A percentile compares a stretch with the other conserved stretches of the same genome.
phyloP scores from a whole-genome alignment of 2,113 vertebrate species.

The Cottus gobio region DNA sequence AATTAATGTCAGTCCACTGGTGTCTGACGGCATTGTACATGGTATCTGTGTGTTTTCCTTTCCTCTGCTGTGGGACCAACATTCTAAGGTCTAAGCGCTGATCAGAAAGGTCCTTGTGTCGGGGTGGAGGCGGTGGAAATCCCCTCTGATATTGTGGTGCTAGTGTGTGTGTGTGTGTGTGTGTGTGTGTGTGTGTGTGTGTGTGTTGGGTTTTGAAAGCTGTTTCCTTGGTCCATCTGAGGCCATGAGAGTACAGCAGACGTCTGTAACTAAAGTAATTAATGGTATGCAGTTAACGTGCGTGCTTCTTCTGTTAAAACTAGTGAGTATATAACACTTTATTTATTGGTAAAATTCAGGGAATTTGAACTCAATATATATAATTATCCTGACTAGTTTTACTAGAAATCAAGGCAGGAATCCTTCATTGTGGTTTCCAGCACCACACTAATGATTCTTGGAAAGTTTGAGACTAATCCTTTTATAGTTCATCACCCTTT shows the following conservation, averaged over 20 bases:
- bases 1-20: neutral
- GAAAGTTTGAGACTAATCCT: neutral
- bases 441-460: neutral
- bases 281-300: neutral
- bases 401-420: neutral
- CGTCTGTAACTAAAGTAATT: conserved; percentile 25
- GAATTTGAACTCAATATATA: neutral
- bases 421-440: neutral
- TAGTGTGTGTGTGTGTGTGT: conserved; percentile 5
- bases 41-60: conserved; percentile 56
- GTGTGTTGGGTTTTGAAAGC: conserved; percentile 42
- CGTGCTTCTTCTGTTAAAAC: neutral
- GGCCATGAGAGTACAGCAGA: neutral
- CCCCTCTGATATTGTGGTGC: conserved; percentile 55
- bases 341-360: neutral
- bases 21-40: conserved; percentile 12
- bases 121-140: conserved; percentile 69
- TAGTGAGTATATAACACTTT: neutral
- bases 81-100: conserved; percentile 45
- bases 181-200: conserved; percentile 17
- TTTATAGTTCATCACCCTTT: neutral
- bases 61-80: conserved; percentile 46
- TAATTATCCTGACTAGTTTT: neutral
- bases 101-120: conserved; percentile 73
- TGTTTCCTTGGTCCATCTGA: conserved; percentile 31